Base-by-base conservation (phyloP, 2,113 vertebrate species). In the Thoracochromis brauschi region DNA sequence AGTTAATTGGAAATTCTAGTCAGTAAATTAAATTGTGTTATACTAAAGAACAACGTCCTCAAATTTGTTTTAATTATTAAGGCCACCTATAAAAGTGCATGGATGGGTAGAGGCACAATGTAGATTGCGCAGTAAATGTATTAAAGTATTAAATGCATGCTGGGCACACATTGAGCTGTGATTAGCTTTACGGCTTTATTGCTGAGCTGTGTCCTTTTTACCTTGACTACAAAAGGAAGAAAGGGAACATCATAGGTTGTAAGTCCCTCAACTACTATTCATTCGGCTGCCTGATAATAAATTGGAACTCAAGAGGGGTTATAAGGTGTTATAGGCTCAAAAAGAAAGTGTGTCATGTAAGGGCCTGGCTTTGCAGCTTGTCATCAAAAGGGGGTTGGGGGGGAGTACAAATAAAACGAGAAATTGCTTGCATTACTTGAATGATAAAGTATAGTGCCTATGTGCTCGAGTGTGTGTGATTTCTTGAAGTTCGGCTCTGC, bases 221-320 rank as follows among this genome's bases (percentile, higher is more conserved):
- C 79, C 85, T 86, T 93, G 87, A 91, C 84, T 84, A 92, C 73
- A 89, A 88, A 91, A 87, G 80, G 68, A 83, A 83, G 58, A 88
- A 71, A 55, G 11, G 54, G 60, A 86, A 63, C 75, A 55, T 89
- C 53, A 16, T 49, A 51, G 82, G 42, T 83, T 83, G 47, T 84
- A 90, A 88, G 85, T 88, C 81, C 83, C 79, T 82, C 80, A 86
- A 73, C 85, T 55, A 87, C 82, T 79, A 89, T 88, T 91, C 89
- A 87, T 73, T 83, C 45, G 26, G 12, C 55, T 5, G 33, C 68
- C 51, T 85, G 85, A 73, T 92, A 88, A 92, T 92, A 92, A 92
- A 92, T 87, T 91, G 85, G 60, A 93, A 87, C 80, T 92, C 73
- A 87, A 91, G 90, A 87, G 71, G 85, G 65, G 82, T 90, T 90